Evolutionary conservation across 2,888 invertebrate species (phyloP).

Genomic region (Athalia rosae): DNA sequence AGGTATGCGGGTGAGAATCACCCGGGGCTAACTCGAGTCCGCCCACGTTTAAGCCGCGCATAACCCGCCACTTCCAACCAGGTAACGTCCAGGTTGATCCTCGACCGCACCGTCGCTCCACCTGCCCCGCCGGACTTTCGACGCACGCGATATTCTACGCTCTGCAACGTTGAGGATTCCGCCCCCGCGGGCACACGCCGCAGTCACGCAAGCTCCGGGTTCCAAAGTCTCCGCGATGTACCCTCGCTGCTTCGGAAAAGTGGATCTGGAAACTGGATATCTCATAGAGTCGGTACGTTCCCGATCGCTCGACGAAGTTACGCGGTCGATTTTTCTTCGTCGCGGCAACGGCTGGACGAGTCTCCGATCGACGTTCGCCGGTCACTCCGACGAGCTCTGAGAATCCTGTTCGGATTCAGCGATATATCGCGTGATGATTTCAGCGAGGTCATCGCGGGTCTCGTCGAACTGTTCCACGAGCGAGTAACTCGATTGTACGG

Average conservation of each 20-base stretch:
- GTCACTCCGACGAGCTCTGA: background rate
- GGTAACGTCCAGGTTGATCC: conserved; percentile 47
- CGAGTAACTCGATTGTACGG: conserved; percentile 29
- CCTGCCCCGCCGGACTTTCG: conserved; percentile 52
- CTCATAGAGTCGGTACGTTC: background rate
- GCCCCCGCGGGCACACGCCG: conserved; percentile 72
- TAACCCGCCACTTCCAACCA: conserved; percentile 51
- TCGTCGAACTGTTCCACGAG: conserved; percentile 20
- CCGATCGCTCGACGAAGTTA: background rate
- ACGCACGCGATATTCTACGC: conserved; percentile 44
- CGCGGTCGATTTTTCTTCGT: background rate
- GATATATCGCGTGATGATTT: background rate
- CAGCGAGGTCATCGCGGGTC: background rate
- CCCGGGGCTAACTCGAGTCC: conserved; percentile 64
- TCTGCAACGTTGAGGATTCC: conserved; percentile 58
- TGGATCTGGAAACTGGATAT: background rate
- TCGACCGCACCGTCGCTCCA: conserved; percentile 52
- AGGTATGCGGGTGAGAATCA: conserved; percentile 70
- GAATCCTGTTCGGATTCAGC: background rate
- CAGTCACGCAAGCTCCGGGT: conserved; percentile 64
- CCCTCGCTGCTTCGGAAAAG: conserved; percentile 24
- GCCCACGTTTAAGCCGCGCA: conserved; percentile 67
- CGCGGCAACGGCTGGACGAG: no score
- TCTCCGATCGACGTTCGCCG: no score
- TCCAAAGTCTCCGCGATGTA: background rate